Conservation (phyloP, 1,140 invertebrate genomes). For the Proctacanthus coquilletti region DNA sequence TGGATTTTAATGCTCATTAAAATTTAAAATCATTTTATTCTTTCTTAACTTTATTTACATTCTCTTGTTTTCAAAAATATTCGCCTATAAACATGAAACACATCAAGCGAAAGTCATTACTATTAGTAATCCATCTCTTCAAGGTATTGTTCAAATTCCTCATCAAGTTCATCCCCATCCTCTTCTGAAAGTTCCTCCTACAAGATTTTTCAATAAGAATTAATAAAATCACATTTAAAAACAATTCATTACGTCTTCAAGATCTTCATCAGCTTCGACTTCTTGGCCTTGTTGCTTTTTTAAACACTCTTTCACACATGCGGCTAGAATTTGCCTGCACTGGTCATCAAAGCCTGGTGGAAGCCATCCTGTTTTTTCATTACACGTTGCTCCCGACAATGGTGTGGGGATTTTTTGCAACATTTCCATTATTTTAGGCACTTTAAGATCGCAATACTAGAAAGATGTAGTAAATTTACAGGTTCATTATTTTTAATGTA, state of each 20-base stretch:
- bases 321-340: slow-evolving; percentile 49
- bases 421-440: slow-evolving; percentile 71
- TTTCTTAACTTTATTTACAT: too few relatives aligned
- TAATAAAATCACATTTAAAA: neutral
- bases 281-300: slow-evolving; percentile 28
- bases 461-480: too few relatives aligned
- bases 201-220: neutral
- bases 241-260: slow-evolving; percentile 2
- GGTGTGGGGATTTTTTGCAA: slow-evolving; percentile 48
- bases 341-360: slow-evolving; percentile 48
- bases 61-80: too few relatives aligned
- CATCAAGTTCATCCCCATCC: slow-evolving; percentile 1
- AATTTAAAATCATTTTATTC: too few relatives aligned
- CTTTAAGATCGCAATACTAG: slow-evolving; percentile 68
- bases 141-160: neutral
- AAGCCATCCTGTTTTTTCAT: slow-evolving; percentile 61
- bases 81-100: too few relatives aligned
- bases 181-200: neutral
- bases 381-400: slow-evolving; percentile 43
- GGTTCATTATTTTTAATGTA: too few relatives aligned
- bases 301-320: slow-evolving; percentile 38
- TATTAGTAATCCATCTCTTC: slow-evolving; percentile 2
- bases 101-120: too few relatives aligned
- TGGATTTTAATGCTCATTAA: too few relatives aligned
- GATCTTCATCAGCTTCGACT: slow-evolving; percentile 11